These are phyloP conservation scores for Tangachromis dhanisi DNA, from an alignment of 2,113 vertebrate genomes.

Conservation along the genomic window DNA sequence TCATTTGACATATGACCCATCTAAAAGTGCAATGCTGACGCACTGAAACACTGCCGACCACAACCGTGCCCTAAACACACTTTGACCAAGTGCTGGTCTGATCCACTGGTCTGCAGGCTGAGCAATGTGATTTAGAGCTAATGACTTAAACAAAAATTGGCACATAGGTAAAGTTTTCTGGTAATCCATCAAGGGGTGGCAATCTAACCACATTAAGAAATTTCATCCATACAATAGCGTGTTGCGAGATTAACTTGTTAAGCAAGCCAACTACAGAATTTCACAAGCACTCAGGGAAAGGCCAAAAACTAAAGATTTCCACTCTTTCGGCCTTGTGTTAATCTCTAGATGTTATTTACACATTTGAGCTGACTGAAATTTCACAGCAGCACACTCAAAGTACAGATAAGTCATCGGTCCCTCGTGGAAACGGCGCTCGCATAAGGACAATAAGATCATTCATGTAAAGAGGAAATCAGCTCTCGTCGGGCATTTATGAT, in stretches of 20 bases:
- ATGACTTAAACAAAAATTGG: slow-evolving; percentile 7
- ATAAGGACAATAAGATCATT: slow-evolving; percentile 13
- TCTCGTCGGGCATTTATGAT: background rate
- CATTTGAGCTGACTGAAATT: background rate
- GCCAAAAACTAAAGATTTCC: slow-evolving; percentile 3
- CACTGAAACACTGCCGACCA: slow-evolving; percentile 43
- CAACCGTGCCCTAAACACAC: slow-evolving; percentile 25
- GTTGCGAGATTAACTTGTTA: slow-evolving; percentile 43
- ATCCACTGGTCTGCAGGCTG: slow-evolving; percentile 1
- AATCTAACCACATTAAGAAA: slow-evolving; percentile 30
- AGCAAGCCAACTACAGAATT: slow-evolving; percentile 46
- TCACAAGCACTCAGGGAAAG: slow-evolving; percentile 45
- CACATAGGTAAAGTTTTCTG: slow-evolving; percentile 17
- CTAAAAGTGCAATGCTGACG: slow-evolving; percentile 63
- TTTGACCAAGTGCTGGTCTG: background rate
- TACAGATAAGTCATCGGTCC: background rate
- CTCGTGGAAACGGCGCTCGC: background rate
- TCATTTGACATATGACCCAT: slow-evolving; percentile 57
- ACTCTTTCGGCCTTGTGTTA: background rate
- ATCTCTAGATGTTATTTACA: background rate
- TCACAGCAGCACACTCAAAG: background rate
- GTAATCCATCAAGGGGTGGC: slow-evolving; percentile 1
- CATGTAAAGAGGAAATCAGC: background rate
- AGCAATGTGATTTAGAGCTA: background rate
- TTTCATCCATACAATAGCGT: slow-evolving; percentile 45